phyloP scores from a whole-genome alignment of 1,140 invertebrate genomes.

The Paracyclopina nana region DNA sequence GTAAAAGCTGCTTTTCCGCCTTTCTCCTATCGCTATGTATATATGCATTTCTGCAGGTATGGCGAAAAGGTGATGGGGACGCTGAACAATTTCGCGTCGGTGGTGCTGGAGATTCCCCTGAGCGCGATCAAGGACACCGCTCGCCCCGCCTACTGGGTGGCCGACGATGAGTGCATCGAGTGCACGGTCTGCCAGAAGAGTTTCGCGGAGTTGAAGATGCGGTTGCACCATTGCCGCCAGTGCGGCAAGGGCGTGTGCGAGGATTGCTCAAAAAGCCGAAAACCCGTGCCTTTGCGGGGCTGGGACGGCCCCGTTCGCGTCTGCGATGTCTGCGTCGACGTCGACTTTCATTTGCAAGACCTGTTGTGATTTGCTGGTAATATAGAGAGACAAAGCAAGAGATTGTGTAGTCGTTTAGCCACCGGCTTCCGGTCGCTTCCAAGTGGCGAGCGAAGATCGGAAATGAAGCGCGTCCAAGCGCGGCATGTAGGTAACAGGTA shows the following conservation, averaged over 20 bases:
- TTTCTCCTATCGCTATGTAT: no score
- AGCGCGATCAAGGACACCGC: slow-evolving; percentile 48
- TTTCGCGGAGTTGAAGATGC: slow-evolving; percentile 28
- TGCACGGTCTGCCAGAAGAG: slow-evolving; percentile 42
- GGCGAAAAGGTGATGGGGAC: slow-evolving; percentile 1
- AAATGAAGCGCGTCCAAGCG: no score
- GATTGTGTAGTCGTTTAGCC: no score
- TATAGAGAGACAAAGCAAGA: no score
- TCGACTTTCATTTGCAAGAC: no score
- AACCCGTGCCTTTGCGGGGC: slow-evolving; percentile 40
- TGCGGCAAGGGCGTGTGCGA: slow-evolving; percentile 52
- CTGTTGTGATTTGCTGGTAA: no score
- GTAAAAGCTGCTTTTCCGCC: no score
- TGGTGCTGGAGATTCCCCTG: not conserved
- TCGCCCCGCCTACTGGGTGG: slow-evolving; percentile 57
- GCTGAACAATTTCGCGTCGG: slow-evolving; percentile 2
- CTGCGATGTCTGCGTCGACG: slow-evolving; percentile 41
- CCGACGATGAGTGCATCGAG: slow-evolving; percentile 42
- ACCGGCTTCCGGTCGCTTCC: no score
- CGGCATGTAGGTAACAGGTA: no score
- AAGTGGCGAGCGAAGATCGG: no score
- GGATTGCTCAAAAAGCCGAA: slow-evolving; percentile 36
- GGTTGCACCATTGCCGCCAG: slow-evolving; percentile 48
- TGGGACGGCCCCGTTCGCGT: slow-evolving; percentile 45
- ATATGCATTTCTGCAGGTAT: not conserved